Percentiles rank a stretch among this genome's conserved stretches.
Evolutionary conservation across 2,888 invertebrate species (phyloP).

Genomic region (Punctoribates punctum): DNA sequence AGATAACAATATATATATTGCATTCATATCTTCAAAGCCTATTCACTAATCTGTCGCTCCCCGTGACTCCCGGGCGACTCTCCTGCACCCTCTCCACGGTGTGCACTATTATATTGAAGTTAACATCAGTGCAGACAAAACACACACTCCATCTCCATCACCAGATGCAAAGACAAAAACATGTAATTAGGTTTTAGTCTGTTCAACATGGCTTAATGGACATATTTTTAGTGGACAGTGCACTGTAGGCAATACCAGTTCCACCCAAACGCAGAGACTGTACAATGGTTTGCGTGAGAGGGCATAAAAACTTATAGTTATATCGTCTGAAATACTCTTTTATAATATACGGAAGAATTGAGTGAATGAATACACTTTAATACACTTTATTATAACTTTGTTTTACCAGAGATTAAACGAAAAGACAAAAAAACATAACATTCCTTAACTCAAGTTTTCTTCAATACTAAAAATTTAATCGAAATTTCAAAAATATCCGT

Average conservation of each 20-base stretch:
- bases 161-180: constrained; percentile 20
- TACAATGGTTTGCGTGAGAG: constrained; percentile 22
- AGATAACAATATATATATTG: constrained; percentile 30
- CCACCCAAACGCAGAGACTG: neutral
- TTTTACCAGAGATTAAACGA: constrained; percentile 1
- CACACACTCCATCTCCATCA: constrained; percentile 7
- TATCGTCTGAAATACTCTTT: neutral
- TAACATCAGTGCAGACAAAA: neutral
- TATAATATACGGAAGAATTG: neutral
- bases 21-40: constrained; percentile 24
- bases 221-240: constrained; percentile 11
- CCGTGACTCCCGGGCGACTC: too few relatives aligned
- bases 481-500: neutral
- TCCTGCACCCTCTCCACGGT: too few relatives aligned
- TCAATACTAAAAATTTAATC: neutral
- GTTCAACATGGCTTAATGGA: neutral
- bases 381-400: constrained; percentile 5
- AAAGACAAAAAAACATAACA: neutral
- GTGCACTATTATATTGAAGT: neutral
- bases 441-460: neutral
- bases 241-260: constrained; percentile 3
- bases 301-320: constrained; percentile 11
- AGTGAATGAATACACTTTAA: too few relatives aligned
- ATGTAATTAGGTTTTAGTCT: constrained; percentile 27
- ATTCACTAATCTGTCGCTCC: constrained; percentile 13